Evolutionary conservation across 2,797 vertebrate species (phyloP).

Genomic region (Pipistrellus nathusii): DNA sequence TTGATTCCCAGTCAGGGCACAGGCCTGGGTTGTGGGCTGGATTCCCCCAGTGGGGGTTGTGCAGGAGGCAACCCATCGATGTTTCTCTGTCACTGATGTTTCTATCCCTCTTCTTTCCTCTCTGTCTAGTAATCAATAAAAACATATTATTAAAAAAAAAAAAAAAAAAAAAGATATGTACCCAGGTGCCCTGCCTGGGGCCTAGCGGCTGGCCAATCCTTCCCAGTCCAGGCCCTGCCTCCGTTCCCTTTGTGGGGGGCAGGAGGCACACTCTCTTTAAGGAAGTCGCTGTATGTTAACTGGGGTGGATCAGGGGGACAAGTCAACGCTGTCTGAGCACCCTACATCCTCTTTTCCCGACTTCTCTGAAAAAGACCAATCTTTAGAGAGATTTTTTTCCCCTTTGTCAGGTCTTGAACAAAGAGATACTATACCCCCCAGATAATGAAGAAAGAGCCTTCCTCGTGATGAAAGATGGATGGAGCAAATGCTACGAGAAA

Average conservation of each 20-base stretch:
- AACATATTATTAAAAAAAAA: too few relatives aligned
- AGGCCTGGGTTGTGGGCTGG: too few relatives aligned
- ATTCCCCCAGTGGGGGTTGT: too few relatives aligned
- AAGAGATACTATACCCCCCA: background rate
- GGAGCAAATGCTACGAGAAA: background rate
- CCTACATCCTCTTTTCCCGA: background rate
- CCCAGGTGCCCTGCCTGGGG: background rate
- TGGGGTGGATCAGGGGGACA: background rate
- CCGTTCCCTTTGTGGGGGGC: background rate
- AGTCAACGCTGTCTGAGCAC: background rate
- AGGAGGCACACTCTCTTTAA: background rate
- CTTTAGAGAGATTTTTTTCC: background rate
- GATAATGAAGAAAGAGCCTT: constrained; percentile 16
- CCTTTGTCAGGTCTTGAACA: background rate
- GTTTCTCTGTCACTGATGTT: too few relatives aligned
- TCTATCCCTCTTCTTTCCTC: too few relatives aligned
- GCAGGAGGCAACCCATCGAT: too few relatives aligned
- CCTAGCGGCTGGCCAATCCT: background rate
- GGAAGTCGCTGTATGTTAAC: background rate
- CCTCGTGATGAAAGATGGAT: background rate
- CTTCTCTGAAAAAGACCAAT: background rate
- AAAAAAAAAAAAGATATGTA: background rate
- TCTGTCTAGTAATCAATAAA: too few relatives aligned
- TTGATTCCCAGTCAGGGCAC: too few relatives aligned
- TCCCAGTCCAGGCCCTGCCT: background rate